phyloP scores from a whole-genome alignment of 2,113 vertebrate species.

The Macroglossus sobrinus region DNA sequence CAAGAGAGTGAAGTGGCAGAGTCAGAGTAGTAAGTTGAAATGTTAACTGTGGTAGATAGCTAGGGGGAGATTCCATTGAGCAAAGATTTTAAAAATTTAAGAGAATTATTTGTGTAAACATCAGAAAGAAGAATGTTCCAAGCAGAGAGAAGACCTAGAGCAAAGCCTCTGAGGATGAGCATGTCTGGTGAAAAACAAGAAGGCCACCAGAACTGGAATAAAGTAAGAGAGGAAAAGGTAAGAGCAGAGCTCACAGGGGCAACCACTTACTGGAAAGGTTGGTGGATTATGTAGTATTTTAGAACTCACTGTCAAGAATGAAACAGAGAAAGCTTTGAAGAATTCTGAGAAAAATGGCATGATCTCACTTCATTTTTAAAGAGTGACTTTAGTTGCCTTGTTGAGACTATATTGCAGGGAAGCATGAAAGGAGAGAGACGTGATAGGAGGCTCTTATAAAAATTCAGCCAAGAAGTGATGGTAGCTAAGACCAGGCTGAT shows the following conservation, averaged over 20 bases:
- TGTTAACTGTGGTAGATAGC: background rate
- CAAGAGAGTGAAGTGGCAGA: background rate
- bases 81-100: background rate
- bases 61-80: background rate
- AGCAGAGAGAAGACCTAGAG: background rate
- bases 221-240: background rate
- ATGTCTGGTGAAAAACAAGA: background rate
- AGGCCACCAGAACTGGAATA: background rate
- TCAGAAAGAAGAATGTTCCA: background rate
- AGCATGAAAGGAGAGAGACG: background rate
- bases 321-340: background rate
- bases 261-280: background rate
- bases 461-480: background rate
- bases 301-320: background rate
- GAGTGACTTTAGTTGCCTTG: background rate
- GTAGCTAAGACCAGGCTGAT: background rate
- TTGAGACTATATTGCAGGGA: background rate
- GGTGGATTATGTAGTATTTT: background rate
- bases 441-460: background rate
- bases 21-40: background rate
- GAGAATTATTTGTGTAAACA: background rate
- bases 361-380: background rate
- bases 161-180: background rate
- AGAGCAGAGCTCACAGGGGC: background rate
- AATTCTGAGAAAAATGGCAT: background rate